Evolutionary conservation across 2,888 invertebrate genomes (phyloP).

Genomic region (Drosophila mayaguana): DNA sequence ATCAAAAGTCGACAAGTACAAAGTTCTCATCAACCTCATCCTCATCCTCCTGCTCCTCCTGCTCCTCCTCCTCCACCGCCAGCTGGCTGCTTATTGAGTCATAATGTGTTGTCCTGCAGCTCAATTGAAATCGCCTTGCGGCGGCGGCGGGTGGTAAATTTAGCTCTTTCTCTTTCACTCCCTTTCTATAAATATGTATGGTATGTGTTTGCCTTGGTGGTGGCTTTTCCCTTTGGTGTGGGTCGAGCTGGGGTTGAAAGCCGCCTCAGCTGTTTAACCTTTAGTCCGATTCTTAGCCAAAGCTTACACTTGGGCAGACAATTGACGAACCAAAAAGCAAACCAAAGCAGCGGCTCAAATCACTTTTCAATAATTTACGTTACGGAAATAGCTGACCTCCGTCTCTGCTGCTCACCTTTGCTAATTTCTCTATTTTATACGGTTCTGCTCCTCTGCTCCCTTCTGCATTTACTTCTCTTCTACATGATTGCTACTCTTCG

Average conservation of each 20-base stretch:
- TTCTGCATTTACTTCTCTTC: not conserved
- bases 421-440: not conserved
- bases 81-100: slow-evolving; percentile 59
- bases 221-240: slow-evolving; percentile 44
- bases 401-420: not conserved
- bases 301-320: slow-evolving; percentile 71
- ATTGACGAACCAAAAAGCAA: slow-evolving; percentile 26
- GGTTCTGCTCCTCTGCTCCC: not conserved
- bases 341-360: slow-evolving; percentile 49
- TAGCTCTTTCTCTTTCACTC: not conserved
- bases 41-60: not conserved
- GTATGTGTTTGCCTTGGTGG: slow-evolving; percentile 44
- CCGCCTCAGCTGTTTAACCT: slow-evolving; percentile 71
- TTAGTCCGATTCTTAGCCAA: slow-evolving; percentile 34
- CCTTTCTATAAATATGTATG: not conserved
- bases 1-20: slow-evolving; percentile 17
- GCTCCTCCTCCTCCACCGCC: not conserved
- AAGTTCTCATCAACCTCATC: not conserved
- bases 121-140: slow-evolving; percentile 76
- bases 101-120: slow-evolving; percentile 71
- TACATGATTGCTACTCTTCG: too few species aligned
- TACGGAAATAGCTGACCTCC: slow-evolving; percentile 38
- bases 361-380: slow-evolving; percentile 73
- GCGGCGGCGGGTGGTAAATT: slow-evolving; percentile 30
- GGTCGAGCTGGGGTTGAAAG: slow-evolving; percentile 26